A percentile compares a stretch with the other conserved stretches of the same genome.
These are phyloP conservation scores for Eilema caniola DNA, from an alignment of 2,888 invertebrate species.

Conservation along the genomic window DNA sequence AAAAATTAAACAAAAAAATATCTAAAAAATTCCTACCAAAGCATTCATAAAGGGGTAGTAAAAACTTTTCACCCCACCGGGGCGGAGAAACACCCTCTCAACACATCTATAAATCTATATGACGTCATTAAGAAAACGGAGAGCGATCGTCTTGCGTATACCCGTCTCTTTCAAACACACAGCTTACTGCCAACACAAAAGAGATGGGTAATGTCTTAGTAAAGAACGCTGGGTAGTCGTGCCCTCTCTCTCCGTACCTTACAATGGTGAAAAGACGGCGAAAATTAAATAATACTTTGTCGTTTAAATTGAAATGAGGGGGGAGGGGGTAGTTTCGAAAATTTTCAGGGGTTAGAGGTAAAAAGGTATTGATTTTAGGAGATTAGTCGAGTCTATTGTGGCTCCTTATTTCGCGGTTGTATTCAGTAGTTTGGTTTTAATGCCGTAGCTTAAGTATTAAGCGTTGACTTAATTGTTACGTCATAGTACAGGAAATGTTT, in stretches of 20 bases:
- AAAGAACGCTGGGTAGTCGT: conserved; percentile 64
- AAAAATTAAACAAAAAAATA: conserved; percentile 37
- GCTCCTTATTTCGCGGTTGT: conserved; percentile 49
- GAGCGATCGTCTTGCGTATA: conserved; percentile 77
- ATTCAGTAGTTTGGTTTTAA: conserved; percentile 32
- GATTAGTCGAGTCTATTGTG: conserved; percentile 72
- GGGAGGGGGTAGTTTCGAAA: conserved; percentile 72
- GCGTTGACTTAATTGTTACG: neutral
- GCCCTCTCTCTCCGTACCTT: conserved; percentile 74
- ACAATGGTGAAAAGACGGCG: conserved; percentile 85
- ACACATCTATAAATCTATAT: conserved; percentile 85
- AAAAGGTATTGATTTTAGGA: conserved; percentile 85
- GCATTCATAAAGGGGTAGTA: conserved; percentile 71
- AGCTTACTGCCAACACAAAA: conserved; percentile 58
- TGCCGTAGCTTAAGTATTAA: conserved; percentile 40
- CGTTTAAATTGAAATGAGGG: conserved; percentile 82
- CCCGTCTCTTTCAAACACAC: conserved; percentile 67
- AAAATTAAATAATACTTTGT: conserved; percentile 87
- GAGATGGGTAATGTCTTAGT: conserved; percentile 73
- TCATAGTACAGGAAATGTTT: neutral
- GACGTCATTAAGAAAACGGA: conserved; percentile 85
- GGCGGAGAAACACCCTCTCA: conserved; percentile 58
- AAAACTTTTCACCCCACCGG: conserved; percentile 75
- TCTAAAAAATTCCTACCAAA: conserved; percentile 60
- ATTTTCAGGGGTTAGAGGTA: conserved; percentile 80